Evolutionary conservation across 2,797 vertebrate species (phyloP).

Genomic region (Taeniopygia guttata): DNA sequence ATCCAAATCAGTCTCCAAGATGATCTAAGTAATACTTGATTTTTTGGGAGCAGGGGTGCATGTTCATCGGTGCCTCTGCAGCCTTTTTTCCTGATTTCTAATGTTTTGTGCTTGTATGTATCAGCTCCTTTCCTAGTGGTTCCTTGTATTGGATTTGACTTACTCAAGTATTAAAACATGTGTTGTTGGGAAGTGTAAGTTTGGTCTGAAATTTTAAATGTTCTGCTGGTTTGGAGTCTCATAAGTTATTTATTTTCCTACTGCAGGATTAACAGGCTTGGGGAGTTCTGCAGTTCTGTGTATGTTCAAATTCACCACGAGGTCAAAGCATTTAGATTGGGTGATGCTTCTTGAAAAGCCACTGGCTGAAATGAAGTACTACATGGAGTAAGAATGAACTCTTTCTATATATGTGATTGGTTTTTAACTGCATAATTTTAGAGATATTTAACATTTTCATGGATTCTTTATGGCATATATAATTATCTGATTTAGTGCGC

Average conservation of each 20-base stretch:
- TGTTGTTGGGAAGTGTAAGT: neutral
- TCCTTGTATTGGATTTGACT: neutral
- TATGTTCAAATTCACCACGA: neutral
- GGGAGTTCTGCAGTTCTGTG: neutral
- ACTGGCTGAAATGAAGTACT: neutral
- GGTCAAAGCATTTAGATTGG: neutral
- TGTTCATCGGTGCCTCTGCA: neutral
- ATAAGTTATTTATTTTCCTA: neutral
- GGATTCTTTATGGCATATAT: neutral
- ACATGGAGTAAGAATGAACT: neutral
- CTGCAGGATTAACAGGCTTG: neutral
- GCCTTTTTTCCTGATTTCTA: accelerated
- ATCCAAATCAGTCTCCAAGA: neutral
- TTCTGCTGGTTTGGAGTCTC: neutral
- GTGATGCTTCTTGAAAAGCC: neutral
- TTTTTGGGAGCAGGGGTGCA: neutral
- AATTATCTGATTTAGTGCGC: neutral
- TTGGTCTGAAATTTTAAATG: neutral
- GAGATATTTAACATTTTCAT: neutral
- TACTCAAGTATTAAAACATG: neutral
- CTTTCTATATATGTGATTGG: neutral
- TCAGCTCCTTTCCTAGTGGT: neutral
- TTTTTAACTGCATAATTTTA: neutral
- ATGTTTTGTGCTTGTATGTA: neutral
- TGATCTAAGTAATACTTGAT: neutral